Evolutionary conservation across 2,888 invertebrate species (phyloP), one percentile per base, ranked within the genome.

Genomic region (Auanema sp.): DNA sequence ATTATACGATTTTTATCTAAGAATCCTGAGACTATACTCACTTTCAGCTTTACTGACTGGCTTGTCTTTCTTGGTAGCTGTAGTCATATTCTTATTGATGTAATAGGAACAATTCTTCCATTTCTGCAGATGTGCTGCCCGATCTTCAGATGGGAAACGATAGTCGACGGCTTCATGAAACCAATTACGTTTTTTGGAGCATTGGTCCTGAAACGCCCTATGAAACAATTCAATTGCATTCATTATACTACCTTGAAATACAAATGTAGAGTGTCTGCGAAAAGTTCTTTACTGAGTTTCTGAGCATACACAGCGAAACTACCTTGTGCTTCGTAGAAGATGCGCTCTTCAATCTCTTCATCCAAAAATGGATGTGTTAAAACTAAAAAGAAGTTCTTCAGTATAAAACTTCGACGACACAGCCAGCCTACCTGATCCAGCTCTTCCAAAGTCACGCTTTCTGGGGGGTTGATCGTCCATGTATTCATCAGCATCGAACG

Each of bases 51-150:
- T 21, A 10, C 47, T 1, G 24, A 52, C 21, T 8, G 18, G 52
- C 55, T 61, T 58, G 14, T 53, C 41, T 23, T 63, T 63, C n/a
- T 66, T 61, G 11, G 63, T 65, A 33, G 69, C 68, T 57, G 66
- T 24, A 33, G 33, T 33, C 68, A 72, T 68, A 23, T 75, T 76
- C 51, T 73, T 75, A 49, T 76, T 76, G 60, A 76, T 76, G 44
- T 72, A 66, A 44, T 69, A 71, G 33, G 74, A 75, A 62, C 74
- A 76, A 43, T 72, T 75, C 65, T 76, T 76, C 76, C 76, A 76
- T 53, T 76, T 76, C 0, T 62, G 58, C 0, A 71, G 60, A 21
- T 76, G 74, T 8, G 68, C 59, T 55, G 66, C 60, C 55, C 71
- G 68, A 51, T 76, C 76, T 21, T 65, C 57, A 8, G 76, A 72